phyloP scores from a whole-genome alignment of 2,888 invertebrate species.

The Scelioninae gen. 1 region DNA sequence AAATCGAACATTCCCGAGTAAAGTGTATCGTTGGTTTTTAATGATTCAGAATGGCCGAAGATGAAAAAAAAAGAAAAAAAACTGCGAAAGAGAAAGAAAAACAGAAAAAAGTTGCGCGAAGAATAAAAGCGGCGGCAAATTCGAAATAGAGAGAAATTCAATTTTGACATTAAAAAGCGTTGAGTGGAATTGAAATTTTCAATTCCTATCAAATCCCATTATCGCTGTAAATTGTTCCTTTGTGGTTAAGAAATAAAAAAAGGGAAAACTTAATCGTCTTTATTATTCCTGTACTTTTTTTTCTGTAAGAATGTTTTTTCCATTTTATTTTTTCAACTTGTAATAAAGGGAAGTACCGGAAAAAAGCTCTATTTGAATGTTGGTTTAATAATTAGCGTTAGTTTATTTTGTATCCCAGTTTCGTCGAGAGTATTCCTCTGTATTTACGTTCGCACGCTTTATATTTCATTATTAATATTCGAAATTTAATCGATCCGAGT shows the following conservation, averaged over 20 bases:
- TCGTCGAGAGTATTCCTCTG: constrained; percentile 7
- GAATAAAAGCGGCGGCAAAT: constrained; percentile 27
- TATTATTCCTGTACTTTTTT: constrained; percentile 35
- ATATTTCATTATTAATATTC: constrained; percentile 52
- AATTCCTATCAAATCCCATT: constrained; percentile 39
- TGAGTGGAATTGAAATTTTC: constrained; percentile 42
- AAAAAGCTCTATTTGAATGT: constrained; percentile 19
- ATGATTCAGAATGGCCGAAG: constrained; percentile 32
- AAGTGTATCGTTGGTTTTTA: constrained; percentile 30
- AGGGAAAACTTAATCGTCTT: constrained; percentile 10
- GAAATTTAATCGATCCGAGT: constrained; percentile 53
- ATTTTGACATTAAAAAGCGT: constrained; percentile 50
- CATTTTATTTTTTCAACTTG: not conserved
- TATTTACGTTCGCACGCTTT: constrained; percentile 29
- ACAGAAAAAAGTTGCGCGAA: constrained; percentile 13
- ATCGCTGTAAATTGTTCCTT: constrained; percentile 49
- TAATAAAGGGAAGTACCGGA: not conserved
- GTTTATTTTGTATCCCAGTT: constrained; percentile 16
- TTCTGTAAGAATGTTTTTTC: not conserved
- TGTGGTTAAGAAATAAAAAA: constrained; percentile 20
- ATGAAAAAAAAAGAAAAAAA: not conserved
- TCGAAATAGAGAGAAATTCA: constrained; percentile 41
- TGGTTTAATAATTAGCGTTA: constrained; percentile 43
- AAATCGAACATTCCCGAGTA: constrained; percentile 12
- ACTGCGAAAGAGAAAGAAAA: constrained; percentile 1